Percentiles rank a stretch among this genome's conserved stretches.
Conservation (phyloP, 1,140 invertebrate species). For the Neocloeon triangulifer region DNA sequence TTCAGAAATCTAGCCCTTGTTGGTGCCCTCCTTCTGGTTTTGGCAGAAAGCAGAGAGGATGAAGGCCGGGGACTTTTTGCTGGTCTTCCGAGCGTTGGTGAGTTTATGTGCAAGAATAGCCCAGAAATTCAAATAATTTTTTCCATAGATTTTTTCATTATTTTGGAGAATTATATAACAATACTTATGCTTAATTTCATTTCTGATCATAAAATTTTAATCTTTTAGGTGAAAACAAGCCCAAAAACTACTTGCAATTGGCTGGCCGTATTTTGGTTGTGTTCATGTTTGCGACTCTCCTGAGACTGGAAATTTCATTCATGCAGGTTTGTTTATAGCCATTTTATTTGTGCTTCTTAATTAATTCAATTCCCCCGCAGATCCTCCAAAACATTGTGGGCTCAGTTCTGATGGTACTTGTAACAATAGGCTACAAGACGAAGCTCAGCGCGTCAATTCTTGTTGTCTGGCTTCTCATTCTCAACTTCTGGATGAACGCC, state of each 20-base stretch:
- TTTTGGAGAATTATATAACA: too few relatives aligned
- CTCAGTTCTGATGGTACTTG: conserved; percentile 82
- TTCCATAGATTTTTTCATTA: too few relatives aligned
- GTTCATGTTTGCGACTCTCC: conserved; percentile 95
- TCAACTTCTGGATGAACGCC: conserved; percentile 95
- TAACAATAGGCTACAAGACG: conserved; percentile 95
- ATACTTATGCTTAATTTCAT: too few relatives aligned
- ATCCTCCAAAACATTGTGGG: conserved; percentile 80
- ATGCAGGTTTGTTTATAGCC: conserved; percentile 39
- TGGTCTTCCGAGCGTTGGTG: conserved; percentile 82
- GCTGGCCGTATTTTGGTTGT: conserved; percentile 87
- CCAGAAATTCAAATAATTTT: too few relatives aligned
- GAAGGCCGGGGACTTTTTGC: conserved; percentile 89
- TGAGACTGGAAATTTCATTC: conserved; percentile 80
- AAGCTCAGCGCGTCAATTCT: conserved; percentile 91
- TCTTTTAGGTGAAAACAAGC: conserved; percentile 76
- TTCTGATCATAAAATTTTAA: too few relatives aligned
- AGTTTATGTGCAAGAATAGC: too few relatives aligned
- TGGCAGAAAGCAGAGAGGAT: conserved; percentile 82
- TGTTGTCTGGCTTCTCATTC: conserved; percentile 64
- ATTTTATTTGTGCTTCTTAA: conserved; percentile 6
- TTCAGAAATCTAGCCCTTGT: conserved; percentile 87
- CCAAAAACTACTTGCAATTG: conserved; percentile 91
- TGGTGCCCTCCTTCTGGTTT: conserved; percentile 78
- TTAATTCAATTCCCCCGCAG: conserved; percentile 22